phyloP scores from a whole-genome alignment of 2,888 invertebrate genomes.

The Nomada hirtipes region DNA sequence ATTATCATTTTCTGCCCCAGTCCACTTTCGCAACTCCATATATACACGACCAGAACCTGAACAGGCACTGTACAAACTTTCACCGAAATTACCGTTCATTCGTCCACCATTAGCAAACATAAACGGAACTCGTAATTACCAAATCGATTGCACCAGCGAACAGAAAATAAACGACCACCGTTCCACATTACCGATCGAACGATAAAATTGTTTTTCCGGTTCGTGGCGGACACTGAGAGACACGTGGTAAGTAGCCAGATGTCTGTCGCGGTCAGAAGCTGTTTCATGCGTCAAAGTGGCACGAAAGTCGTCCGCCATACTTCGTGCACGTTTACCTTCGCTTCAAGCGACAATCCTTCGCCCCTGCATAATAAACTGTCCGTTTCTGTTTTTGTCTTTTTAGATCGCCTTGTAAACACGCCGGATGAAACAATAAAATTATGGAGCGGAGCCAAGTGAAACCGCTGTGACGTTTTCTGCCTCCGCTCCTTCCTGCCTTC shows the following conservation, averaged over 20 bases:
- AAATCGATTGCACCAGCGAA: not conserved
- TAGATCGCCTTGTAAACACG: constrained; percentile 71
- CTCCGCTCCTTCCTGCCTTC: not conserved
- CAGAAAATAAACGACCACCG: not conserved
- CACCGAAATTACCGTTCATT: constrained; percentile 9
- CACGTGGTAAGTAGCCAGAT: constrained; percentile 29
- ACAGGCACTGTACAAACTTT: not conserved
- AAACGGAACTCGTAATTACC: constrained; percentile 15
- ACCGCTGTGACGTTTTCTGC: constrained; percentile 57
- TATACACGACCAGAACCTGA: no score
- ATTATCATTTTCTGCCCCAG: no score
- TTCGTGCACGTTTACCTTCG: constrained; percentile 48
- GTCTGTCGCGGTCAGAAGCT: constrained; percentile 39
- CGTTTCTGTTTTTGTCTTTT: constrained; percentile 37
- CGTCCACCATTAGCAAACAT: not conserved
- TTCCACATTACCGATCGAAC: not conserved
- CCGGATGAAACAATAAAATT: constrained; percentile 79
- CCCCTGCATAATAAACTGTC: constrained; percentile 58
- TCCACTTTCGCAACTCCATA: no score
- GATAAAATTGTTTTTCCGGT: constrained; percentile 23
- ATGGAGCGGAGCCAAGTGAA: constrained; percentile 77
- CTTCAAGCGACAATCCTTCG: constrained; percentile 40
- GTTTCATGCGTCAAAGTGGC: constrained; percentile 25
- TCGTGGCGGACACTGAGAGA: constrained; percentile 8
- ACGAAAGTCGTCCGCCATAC: constrained; percentile 13